Evolutionary conservation across 2,888 invertebrate genomes (phyloP).

Genomic region (Micropterix aruncella): DNA sequence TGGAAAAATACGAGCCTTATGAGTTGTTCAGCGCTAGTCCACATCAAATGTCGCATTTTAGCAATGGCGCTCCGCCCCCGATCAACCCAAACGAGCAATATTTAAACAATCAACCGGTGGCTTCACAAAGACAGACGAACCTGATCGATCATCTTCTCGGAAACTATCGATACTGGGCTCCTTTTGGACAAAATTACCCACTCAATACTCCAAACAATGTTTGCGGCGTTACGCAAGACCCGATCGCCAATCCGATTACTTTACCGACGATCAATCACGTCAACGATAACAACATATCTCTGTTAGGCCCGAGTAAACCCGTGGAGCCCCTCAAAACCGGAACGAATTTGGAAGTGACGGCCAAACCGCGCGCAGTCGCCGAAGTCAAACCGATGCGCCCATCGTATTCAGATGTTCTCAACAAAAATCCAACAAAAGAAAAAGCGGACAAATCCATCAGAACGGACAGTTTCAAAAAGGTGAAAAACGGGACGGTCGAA

Average conservation of each 20-base stretch:
- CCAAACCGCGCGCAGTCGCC: constrained; percentile 61
- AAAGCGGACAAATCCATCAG: constrained; percentile 21
- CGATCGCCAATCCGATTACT: constrained; percentile 19
- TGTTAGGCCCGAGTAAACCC: constrained; percentile 11
- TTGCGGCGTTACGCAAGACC: constrained; percentile 22
- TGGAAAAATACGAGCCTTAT: constrained; percentile 28
- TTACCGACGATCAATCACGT: constrained; percentile 4
- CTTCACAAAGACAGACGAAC: constrained; percentile 21
- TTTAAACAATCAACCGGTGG: not conserved
- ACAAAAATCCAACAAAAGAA: constrained; percentile 39
- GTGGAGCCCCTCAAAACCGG: constrained; percentile 15
- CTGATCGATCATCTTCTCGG: constrained; percentile 58
- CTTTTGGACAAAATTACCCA: constrained; percentile 49
- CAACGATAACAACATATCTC: constrained; percentile 6
- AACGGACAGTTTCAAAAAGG: constrained; percentile 25
- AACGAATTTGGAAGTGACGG: constrained; percentile 37
- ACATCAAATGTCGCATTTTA: constrained; percentile 14
- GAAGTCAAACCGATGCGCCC: constrained; percentile 82
- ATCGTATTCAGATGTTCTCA: constrained; percentile 71
- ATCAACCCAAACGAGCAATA: not conserved
- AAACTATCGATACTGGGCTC: constrained; percentile 58
- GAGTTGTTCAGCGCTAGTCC: constrained; percentile 31
- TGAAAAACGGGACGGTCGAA: constrained; percentile 18
- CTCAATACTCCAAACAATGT: constrained; percentile 31
- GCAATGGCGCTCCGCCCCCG: not conserved